Evolutionary conservation across 1,140 invertebrate genomes (phyloP).

Genomic region (Telenomus remus): DNA sequence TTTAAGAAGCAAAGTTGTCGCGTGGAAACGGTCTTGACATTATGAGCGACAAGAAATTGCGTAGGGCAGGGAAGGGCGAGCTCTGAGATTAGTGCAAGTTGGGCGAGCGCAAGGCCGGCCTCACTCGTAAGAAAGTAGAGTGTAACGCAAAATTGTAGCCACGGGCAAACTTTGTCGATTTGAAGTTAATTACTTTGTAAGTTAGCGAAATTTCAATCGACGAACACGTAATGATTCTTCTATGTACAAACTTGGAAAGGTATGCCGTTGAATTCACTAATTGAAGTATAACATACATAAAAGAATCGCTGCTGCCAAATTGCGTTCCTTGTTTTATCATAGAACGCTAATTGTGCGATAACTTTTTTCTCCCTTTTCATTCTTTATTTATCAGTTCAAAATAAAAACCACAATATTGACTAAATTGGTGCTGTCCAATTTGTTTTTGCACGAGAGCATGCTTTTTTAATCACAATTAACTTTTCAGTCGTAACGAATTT

Average conservation of each 20-base stretch:
- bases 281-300: conserved; percentile 49
- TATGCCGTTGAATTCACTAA: conserved; percentile 39
- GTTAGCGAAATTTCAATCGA: conserved; percentile 69
- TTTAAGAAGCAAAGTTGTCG: conserved; percentile 26
- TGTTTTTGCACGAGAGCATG: too few relatives aligned
- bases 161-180: conserved; percentile 69
- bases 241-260: conserved; percentile 40
- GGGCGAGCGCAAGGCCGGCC: conserved; percentile 37
- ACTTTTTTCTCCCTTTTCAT: conserved; percentile 78
- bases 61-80: conserved; percentile 40
- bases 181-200: conserved; percentile 71
- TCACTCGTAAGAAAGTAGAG: conserved; percentile 51
- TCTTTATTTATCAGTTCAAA: conserved; percentile 87
- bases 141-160: conserved; percentile 48
- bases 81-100: conserved; percentile 42
- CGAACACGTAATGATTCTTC: conserved; percentile 66
- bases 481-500: too few relatives aligned
- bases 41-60: conserved; percentile 40
- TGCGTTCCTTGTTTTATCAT: conserved; percentile 18
- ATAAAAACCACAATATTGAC: too few relatives aligned
- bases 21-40: conserved; percentile 35
- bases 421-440: too few relatives aligned
- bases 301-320: conserved; percentile 33
- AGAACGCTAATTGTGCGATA: conserved; percentile 12
- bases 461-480: too few relatives aligned